Percentiles rank a stretch among this genome's conserved stretches.
Evolutionary conservation across 2,888 invertebrate species (phyloP).

Genomic region (Matsumyia berberina): DNA sequence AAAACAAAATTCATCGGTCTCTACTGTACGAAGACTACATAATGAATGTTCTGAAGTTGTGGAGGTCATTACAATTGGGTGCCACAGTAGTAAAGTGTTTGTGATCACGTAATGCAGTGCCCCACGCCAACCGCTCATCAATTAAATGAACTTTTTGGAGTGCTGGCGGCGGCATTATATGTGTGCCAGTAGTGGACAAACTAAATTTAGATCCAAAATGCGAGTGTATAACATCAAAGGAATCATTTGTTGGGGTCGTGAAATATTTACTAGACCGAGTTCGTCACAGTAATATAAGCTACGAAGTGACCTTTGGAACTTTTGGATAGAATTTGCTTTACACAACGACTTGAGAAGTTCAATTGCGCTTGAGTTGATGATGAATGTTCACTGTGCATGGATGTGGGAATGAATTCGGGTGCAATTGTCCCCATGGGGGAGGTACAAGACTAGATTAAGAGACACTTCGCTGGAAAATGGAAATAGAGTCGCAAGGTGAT

Average conservation of each 20-base stretch:
- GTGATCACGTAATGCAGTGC: conserved; percentile 12
- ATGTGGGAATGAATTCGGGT: no score
- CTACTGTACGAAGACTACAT: not conserved
- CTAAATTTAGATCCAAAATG: conserved; percentile 7
- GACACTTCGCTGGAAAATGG: no score
- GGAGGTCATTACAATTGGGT: conserved; percentile 18
- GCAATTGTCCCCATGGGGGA: no score
- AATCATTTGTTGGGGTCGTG: conserved; percentile 1
- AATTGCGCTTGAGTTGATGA: not conserved
- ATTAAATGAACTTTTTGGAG: conserved; percentile 17
- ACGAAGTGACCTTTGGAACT: not conserved
- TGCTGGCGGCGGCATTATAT: not conserved
- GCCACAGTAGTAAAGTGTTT: not conserved
- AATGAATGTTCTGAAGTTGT: conserved; percentile 14
- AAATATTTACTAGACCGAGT: not conserved
- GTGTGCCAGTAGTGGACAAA: not conserved
- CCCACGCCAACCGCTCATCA: conserved; percentile 17
- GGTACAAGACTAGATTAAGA: no score
- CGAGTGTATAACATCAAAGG: not conserved
- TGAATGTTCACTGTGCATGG: no score
- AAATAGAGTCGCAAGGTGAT: no score
- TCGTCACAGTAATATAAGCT: not conserved
- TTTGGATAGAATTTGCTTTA: not conserved
- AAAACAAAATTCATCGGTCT: not conserved
- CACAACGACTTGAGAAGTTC: not conserved